phyloP scores from a whole-genome alignment of 2,797 vertebrate species.

The Pangasius djambal region DNA sequence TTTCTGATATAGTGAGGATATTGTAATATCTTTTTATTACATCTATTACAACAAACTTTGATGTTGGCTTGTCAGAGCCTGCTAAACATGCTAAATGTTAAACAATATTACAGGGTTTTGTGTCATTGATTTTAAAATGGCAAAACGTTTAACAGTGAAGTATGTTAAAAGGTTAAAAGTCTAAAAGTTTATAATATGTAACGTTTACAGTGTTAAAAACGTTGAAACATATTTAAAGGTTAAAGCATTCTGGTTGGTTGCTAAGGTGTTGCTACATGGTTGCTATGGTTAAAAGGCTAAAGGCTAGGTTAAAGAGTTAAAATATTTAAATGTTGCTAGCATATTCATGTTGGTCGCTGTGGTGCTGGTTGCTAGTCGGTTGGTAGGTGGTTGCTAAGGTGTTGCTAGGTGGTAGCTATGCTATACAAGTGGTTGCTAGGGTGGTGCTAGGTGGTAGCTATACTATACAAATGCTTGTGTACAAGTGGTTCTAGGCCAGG shows the following conservation, averaged over 20 bases:
- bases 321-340: too few relatives aligned
- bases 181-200: neutral
- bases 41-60: neutral
- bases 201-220: too few relatives aligned
- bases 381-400: too few relatives aligned
- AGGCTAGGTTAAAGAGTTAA: too few relatives aligned
- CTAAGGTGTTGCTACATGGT: neutral
- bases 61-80: neutral
- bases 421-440: too few relatives aligned
- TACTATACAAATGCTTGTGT: too few relatives aligned
- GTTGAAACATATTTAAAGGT: too few relatives aligned
- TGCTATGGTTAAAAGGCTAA: neutral
- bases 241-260: neutral
- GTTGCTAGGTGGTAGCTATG: too few relatives aligned
- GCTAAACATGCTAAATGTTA: neutral
- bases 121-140: too few relatives aligned
- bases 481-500: too few relatives aligned
- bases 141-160: neutral
- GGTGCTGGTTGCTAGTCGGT: neutral
- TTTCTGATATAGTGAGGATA: neutral
- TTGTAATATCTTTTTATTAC: neutral
- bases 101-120: neutral
- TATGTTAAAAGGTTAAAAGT: too few relatives aligned
- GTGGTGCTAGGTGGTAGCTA: too few relatives aligned
- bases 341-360: neutral